Conservation (phyloP, 2,113 vertebrate genomes). For the Brienomyrus brachyistius region DNA sequence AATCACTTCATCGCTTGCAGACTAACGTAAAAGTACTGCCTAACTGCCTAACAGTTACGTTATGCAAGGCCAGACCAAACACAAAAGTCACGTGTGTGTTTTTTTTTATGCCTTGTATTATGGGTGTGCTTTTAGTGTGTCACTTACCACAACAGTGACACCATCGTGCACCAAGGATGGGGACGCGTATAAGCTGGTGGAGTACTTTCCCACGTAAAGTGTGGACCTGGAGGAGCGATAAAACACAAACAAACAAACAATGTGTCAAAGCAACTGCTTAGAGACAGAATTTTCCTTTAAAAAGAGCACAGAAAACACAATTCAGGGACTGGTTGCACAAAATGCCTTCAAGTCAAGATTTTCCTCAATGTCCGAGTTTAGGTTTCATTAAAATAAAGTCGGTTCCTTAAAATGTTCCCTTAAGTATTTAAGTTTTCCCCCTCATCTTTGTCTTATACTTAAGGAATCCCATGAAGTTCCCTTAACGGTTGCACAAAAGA, state of each 20-base stretch:
- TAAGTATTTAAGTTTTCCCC: too few species aligned
- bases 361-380: too few species aligned
- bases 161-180: constrained; percentile 92
- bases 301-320: neutral
- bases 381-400: too few species aligned
- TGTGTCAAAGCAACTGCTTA: neutral
- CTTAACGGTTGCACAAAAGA: too few species aligned
- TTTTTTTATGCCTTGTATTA: neutral
- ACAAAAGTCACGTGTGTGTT: neutral
- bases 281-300: neutral
- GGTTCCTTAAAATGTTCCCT: too few species aligned
- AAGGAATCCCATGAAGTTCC: too few species aligned
- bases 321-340: neutral
- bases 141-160: constrained; percentile 90
- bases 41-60: neutral
- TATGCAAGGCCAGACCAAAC: neutral
- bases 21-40: neutral
- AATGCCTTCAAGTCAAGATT: too few species aligned
- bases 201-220: constrained; percentile 91
- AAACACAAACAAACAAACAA: neutral
- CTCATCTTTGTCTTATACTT: too few species aligned
- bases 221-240: constrained; percentile 68
- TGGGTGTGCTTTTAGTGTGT: neutral
- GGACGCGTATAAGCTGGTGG: constrained; percentile 87
- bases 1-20: neutral